These are phyloP conservation scores for Monochamus alternatus DNA, from an alignment of 2,888 invertebrate species.

Conservation along the genomic window DNA sequence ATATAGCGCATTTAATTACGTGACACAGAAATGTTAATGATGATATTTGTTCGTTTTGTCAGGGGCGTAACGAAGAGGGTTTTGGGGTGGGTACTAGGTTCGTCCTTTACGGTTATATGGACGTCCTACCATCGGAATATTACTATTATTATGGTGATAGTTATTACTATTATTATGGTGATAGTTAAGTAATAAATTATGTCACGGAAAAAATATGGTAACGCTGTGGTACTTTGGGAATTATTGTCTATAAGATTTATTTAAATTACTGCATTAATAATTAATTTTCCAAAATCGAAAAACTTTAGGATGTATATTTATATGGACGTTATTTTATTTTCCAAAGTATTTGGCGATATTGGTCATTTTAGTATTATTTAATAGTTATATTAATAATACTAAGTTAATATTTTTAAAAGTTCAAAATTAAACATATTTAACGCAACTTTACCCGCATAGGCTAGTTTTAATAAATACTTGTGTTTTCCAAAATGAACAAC, in stretches of 20 bases:
- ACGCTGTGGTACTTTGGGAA: too few relatives aligned
- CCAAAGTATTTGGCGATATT: neutral
- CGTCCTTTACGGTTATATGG: slow-evolving; percentile 4
- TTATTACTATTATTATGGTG: slow-evolving; percentile 14
- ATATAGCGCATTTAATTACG: neutral
- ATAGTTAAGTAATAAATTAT: slow-evolving; percentile 13
- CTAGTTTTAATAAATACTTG: too few relatives aligned
- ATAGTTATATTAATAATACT: too few relatives aligned
- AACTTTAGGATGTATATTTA: too few relatives aligned
- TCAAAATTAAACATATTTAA: too few relatives aligned
- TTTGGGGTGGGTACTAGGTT: neutral
- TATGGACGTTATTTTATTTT: neutral
- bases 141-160: slow-evolving; percentile 9
- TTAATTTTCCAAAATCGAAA: too few relatives aligned
- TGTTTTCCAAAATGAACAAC: too few relatives aligned
- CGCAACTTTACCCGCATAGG: too few relatives aligned
- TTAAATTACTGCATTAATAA: too few relatives aligned
- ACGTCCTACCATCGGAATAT: slow-evolving; percentile 12
- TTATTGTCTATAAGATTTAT: too few relatives aligned
- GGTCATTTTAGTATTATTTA: neutral
- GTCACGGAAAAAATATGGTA: neutral
- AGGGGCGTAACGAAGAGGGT: neutral
- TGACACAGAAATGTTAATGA: neutral
- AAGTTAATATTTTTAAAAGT: too few relatives aligned
- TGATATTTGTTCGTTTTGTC: neutral